These are phyloP conservation scores for Talpa occidentalis DNA, from an alignment of 2,113 vertebrate species.

Conservation along the genomic window DNA sequence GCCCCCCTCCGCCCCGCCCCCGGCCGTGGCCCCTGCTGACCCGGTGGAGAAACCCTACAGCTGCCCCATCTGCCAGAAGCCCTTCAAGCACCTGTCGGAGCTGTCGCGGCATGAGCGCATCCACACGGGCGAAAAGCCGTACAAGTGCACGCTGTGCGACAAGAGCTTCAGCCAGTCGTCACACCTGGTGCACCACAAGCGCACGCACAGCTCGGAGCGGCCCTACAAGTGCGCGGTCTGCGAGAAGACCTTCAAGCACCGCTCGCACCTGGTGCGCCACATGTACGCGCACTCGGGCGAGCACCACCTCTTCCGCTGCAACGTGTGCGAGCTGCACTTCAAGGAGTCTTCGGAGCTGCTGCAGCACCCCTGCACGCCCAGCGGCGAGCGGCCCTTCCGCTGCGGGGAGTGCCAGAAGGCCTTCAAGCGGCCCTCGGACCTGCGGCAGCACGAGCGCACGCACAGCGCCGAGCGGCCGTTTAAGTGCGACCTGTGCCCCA, in stretches of 20 bases:
- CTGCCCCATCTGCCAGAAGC: constrained; percentile 97
- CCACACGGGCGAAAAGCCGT: constrained; percentile 98
- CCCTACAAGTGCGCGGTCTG: constrained; percentile 98
- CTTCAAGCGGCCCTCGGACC: constrained; percentile 96
- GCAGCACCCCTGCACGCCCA: constrained; percentile 97
- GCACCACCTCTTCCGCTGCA: constrained; percentile 98
- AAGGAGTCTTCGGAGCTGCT: constrained; percentile 97
- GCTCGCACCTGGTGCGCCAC: constrained; percentile 97
- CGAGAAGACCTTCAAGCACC: constrained; percentile 99
- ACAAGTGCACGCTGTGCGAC: constrained; percentile 97
- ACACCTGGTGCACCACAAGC: constrained; percentile 97
- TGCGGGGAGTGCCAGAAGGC: constrained; percentile 96
- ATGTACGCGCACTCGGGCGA: constrained; percentile 98
- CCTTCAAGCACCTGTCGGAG: constrained; percentile 97
- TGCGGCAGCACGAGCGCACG: constrained; percentile 96
- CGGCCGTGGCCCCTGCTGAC: constrained; percentile 79
- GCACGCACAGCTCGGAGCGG: constrained; percentile 96
- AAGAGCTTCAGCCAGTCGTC: constrained; percentile 99
- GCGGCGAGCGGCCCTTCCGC: constrained; percentile 95
- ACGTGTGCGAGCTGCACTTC: constrained; percentile 96
- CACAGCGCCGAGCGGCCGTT: constrained; percentile 98
- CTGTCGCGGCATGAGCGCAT: constrained; percentile 96
- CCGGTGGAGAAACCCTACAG: constrained; percentile 94
- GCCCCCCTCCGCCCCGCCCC: constrained; percentile 50
- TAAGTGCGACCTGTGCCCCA: constrained; percentile 98